A percentile compares a stretch with the other conserved stretches of the same genome.
These are phyloP conservation scores for Crematogaster levior DNA, from an alignment of 2,888 invertebrate genomes.

Conservation along the genomic window DNA sequence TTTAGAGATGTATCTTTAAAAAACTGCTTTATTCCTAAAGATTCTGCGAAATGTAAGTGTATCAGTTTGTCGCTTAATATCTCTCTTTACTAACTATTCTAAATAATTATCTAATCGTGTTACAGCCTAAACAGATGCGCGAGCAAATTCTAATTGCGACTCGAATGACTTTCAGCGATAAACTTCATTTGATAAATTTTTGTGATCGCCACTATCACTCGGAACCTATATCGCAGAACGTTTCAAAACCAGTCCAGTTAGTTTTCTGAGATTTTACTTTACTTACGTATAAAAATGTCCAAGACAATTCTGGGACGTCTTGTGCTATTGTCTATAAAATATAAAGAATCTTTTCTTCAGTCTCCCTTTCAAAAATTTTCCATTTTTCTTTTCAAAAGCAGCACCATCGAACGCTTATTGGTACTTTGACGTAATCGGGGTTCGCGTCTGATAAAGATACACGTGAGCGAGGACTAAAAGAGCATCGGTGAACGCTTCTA, in stretches of 20 bases:
- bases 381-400: neutral
- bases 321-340: too few relatives aligned
- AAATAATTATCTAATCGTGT: slow-evolving; percentile 17
- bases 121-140: neutral
- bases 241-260: too few relatives aligned
- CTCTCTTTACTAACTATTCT: neutral
- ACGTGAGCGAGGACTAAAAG: slow-evolving; percentile 26
- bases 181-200: neutral
- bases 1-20: neutral
- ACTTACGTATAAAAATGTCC: too few relatives aligned
- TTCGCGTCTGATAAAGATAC: slow-evolving; percentile 52
- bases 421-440: slow-evolving; percentile 38
- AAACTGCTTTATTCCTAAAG: neutral
- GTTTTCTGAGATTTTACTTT: too few relatives aligned
- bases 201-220: neutral
- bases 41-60: neutral
- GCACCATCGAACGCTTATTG: neutral
- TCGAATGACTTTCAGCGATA: neutral
- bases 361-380: neutral
- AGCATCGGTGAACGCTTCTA: slow-evolving; percentile 33
- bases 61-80: neutral
- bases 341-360: neutral
- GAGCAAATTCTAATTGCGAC: neutral
- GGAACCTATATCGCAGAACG: too few relatives aligned
- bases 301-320: too few relatives aligned